These are phyloP conservation scores for Brachyhypopomus gauderio DNA, from an alignment of 2,113 vertebrate species.

Conservation along the genomic window DNA sequence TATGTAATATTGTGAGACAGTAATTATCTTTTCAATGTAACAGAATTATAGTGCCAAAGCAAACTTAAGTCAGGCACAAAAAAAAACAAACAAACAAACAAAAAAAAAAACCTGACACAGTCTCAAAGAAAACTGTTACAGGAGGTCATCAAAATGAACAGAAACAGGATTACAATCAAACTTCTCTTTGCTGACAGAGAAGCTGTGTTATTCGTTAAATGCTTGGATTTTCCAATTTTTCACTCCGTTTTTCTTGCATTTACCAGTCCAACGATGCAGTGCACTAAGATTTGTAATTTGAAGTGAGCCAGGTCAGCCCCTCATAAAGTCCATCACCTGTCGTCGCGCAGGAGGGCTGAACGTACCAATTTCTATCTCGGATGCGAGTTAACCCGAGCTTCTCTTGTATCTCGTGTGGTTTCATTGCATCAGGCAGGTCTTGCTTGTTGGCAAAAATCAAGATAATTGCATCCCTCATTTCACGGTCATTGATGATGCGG, in stretches of 20 bases:
- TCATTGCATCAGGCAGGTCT: slow-evolving; percentile 98
- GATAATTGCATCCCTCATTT: slow-evolving; percentile 99
- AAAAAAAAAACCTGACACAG: slow-evolving; percentile 21
- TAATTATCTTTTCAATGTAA: slow-evolving; percentile 62
- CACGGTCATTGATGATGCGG: slow-evolving; percentile 96
- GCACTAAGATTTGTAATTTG: slow-evolving; percentile 98
- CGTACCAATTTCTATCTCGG: slow-evolving; percentile 98
- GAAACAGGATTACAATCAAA: slow-evolving; percentile 64
- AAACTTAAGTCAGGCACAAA: slow-evolving; percentile 57
- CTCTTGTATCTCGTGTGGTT: slow-evolving; percentile 99
- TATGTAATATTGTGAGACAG: slow-evolving; percentile 60
- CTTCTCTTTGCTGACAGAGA: slow-evolving; percentile 66
- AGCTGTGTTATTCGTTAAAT: slow-evolving; percentile 70
- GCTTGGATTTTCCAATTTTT: slow-evolving; percentile 71
- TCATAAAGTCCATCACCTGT: slow-evolving; percentile 96
- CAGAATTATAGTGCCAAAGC: slow-evolving; percentile 60
- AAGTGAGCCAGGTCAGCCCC: slow-evolving; percentile 98
- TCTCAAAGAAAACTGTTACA: slow-evolving; percentile 66
- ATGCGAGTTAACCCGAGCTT: slow-evolving; percentile 98
- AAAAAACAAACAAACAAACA: slow-evolving; percentile 39
- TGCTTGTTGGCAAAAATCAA: slow-evolving; percentile 99
- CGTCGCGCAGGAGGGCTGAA: slow-evolving; percentile 97
- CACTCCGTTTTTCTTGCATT: slow-evolving; percentile 41
- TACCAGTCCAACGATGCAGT: slow-evolving; percentile 48
- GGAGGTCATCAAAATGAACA: slow-evolving; percentile 58